Base-by-base conservation (phyloP, 2,888 invertebrate species). In the Epinotia brunnichana region DNA sequence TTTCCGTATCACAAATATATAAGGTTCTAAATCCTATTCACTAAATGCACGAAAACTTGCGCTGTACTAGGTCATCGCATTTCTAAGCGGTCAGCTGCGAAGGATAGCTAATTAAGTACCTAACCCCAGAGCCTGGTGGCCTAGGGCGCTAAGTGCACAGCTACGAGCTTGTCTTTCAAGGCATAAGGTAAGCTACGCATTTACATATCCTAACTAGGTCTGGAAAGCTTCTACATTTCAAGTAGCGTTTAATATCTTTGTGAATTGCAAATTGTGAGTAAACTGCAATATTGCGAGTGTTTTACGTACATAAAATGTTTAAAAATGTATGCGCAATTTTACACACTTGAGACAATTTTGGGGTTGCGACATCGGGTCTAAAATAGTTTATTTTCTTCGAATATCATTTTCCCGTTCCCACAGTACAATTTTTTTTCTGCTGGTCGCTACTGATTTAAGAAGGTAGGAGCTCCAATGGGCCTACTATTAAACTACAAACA, bases 51-150 rank as follows among this genome's bases (percentile, higher is more conserved):
- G 1, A 4, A 29, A 63, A 17, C 5, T 35, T 35, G 17, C 17
- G 13, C 53, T 69, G 48, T 35, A 68, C 69, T 69, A 60, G 69
- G 70, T 71, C 69, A 57, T 88, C 87, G 86, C 85, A 87, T 86
- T 87, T 86, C 85, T 82, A 80, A 88, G 90, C 85, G 92, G 92
- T 90, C 91, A 90, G 88, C 88, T 87, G 86, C 87, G 81, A 86
- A 87, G 85, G 90, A 90, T 88, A 86, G 89, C 88, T 91, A 91
- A 92, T 92, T 92, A 92, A 90, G 91, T 87, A 90, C 85, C 84
- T 85, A 86, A 90, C 91, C 91, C 88, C 90, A 86, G 83, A 81
- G 83, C 80, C 83, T 78, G 81, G 87, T 78, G 82, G 87, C 79
- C 81, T 87, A 83, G 87, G 89, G 87, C 87, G 83, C 87, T 88